Conservation (phyloP, 2,888 invertebrate species). For the Hymenopus coronatus region DNA sequence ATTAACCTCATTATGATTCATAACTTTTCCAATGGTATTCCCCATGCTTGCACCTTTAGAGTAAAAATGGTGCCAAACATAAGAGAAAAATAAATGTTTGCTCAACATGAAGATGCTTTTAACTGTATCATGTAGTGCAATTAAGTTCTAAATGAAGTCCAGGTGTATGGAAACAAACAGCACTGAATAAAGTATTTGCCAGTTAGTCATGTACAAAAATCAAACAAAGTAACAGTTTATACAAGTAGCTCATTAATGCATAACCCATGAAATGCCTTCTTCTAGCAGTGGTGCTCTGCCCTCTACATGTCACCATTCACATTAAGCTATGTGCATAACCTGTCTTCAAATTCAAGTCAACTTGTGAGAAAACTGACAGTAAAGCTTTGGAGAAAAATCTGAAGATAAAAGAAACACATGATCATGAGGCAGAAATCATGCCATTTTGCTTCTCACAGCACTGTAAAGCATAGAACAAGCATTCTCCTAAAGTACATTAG, state of each 20-base stretch:
- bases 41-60: neutral
- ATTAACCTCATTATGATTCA: neutral
- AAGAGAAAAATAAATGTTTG: neutral
- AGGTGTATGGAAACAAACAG: neutral
- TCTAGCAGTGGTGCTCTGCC: neutral
- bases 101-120: neutral
- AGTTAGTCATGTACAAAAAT: neutral
- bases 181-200: neutral
- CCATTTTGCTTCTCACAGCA: neutral
- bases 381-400: neutral
- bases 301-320: neutral
- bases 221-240: neutral
- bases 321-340: constrained; percentile 5
- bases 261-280: neutral
- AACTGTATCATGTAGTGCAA: neutral
- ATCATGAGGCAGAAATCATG: neutral
- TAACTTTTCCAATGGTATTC: neutral
- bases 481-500: neutral
- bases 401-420: neutral
- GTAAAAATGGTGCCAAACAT: neutral
- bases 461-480: constrained; percentile 6
- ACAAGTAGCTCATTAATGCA: neutral
- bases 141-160: neutral
- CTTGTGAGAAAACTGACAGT: neutral
- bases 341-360: neutral